Percentiles rank a stretch among this genome's conserved stretches.
Conservation (phyloP, 2,113 vertebrate species). For the Spilogale gracilis region DNA sequence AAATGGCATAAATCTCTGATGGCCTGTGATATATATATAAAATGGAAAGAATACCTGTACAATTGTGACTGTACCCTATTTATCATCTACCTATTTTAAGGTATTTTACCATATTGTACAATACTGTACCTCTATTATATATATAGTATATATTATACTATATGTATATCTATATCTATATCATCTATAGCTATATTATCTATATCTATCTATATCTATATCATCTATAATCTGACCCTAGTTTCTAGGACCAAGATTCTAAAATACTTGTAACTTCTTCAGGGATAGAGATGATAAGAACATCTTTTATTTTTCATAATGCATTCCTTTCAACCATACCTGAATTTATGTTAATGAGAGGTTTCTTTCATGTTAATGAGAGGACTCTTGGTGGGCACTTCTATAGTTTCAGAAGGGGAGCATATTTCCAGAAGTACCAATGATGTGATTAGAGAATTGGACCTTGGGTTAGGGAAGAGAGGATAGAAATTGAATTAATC, state of each 20-base stretch:
- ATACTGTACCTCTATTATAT: too few relatives aligned
- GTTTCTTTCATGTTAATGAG: neutral
- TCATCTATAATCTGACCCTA: neutral
- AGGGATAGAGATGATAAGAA: neutral
- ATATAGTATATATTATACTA: too few relatives aligned
- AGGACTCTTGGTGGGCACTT: neutral
- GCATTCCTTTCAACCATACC: neutral
- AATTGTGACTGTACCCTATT: too few relatives aligned
- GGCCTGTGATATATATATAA: neutral
- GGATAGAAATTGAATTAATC: neutral
- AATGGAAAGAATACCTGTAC: neutral
- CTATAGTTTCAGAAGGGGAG: neutral
- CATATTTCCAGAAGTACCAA: neutral
- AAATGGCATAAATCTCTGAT: neutral
- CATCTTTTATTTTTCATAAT: neutral
- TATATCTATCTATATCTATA: too few relatives aligned
- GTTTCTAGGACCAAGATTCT: neutral
- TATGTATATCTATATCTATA: neutral
- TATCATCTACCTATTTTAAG: too few relatives aligned
- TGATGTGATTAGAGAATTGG: neutral
- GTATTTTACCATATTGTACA: too few relatives aligned
- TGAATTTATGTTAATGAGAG: neutral
- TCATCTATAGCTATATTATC: neutral
- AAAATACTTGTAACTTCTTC: neutral
- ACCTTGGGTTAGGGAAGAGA: neutral